These are phyloP conservation scores for Glaucidium brasilianum DNA, from an alignment of 2,113 vertebrate species.

Conservation along the genomic window DNA sequence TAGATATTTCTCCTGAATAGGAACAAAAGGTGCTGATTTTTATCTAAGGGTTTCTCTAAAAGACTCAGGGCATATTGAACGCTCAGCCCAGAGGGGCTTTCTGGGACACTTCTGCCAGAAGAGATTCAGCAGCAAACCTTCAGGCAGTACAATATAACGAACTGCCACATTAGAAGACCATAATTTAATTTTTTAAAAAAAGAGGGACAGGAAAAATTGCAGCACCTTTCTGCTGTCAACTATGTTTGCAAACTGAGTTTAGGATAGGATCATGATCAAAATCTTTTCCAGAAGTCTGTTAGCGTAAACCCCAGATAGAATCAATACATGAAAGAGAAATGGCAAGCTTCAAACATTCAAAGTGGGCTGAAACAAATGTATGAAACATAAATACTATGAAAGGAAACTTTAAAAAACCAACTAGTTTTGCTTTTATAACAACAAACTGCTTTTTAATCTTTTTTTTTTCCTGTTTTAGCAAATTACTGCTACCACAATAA, in stretches of 20 bases:
- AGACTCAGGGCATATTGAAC: neutral
- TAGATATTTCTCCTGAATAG: neutral
- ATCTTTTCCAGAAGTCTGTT: neutral
- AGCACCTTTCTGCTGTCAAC: neutral
- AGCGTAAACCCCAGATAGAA: neutral
- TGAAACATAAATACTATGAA: neutral
- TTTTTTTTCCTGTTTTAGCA: neutral
- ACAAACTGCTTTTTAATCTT: neutral
- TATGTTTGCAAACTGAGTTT: neutral
- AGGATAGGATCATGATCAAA: neutral
- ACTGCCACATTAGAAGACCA: neutral
- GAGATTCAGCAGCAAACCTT: neutral
- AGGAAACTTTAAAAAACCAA: neutral
- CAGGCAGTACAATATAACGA: fast-evolving
- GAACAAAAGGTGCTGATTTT: neutral
- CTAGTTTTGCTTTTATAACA: neutral
- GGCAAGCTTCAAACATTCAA: neutral
- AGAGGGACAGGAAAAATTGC: neutral
- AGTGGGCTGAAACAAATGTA: neutral
- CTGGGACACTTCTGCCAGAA: neutral
- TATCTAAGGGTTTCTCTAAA: neutral
- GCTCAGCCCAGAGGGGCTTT: neutral
- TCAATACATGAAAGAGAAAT: neutral
- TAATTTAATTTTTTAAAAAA: neutral
- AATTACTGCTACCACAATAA: neutral